These are phyloP conservation scores for Labrus mixtus DNA, from an alignment of 2,113 vertebrate genomes.

Conservation along the genomic window DNA sequence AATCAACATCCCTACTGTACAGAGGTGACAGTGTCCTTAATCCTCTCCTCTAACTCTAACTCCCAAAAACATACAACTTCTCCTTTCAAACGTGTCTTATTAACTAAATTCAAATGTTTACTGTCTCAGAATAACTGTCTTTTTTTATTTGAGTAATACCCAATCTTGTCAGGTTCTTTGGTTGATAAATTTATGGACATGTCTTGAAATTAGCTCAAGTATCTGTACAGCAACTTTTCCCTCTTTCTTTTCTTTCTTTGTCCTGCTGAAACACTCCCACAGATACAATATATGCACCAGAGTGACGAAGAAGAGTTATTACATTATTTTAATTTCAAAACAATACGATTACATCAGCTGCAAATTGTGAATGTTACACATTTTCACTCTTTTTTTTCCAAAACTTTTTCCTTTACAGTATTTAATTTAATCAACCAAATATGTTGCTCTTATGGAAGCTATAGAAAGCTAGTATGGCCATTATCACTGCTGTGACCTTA, in stretches of 20 bases:
- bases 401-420: not conserved
- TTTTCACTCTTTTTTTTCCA: not conserved
- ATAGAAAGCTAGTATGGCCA: conserved; percentile 11
- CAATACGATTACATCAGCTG: conserved; percentile 1
- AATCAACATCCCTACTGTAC: too few species aligned
- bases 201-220: not conserved
- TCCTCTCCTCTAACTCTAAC: not conserved
- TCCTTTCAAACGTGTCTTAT: not conserved
- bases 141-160: too few species aligned
- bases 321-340: not conserved
- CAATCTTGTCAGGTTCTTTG: too few species aligned
- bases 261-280: not conserved
- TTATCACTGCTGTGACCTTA: conserved; percentile 27
- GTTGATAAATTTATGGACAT: too few species aligned
- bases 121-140: not conserved
- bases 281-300: not conserved
- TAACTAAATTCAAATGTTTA: not conserved
- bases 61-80: not conserved
- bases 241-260: too few species aligned
- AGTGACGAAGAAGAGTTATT: not conserved
- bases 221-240: not conserved
- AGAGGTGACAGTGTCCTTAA: too few species aligned
- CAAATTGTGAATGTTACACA: not conserved
- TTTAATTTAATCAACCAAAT: not conserved
- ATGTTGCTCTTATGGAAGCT: not conserved